Conservation (phyloP, 2,888 invertebrate species). For the Acronicta alni region DNA sequence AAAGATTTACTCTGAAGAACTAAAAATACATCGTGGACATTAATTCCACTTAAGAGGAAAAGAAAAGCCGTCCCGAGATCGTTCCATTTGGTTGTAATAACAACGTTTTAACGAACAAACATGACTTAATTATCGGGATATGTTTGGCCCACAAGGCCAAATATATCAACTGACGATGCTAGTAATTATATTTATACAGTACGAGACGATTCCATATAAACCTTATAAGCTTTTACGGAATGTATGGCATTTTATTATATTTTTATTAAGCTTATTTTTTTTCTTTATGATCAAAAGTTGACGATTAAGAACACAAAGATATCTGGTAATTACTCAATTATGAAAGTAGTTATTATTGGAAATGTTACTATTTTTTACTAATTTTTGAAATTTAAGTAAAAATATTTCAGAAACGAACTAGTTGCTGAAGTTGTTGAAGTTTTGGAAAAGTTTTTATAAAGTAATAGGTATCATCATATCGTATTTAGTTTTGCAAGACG, state of each 20-base stretch:
- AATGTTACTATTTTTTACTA: no score
- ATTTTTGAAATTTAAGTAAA: no score
- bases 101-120: conserved; percentile 50
- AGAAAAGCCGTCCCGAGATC: conserved; percentile 24
- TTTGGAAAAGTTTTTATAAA: no score
- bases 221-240: background rate
- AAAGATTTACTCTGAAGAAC: conserved; percentile 38
- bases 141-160: conserved; percentile 49
- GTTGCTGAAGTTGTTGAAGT: no score
- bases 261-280: background rate
- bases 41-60: conserved; percentile 42
- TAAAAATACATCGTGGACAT: conserved; percentile 39
- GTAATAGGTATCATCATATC: no score
- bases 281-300: background rate
- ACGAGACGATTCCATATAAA: background rate
- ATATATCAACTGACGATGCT: conserved; percentile 58
- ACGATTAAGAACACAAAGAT: no score
- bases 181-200: conserved; percentile 44
- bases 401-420: no score
- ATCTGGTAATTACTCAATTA: no score
- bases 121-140: conserved; percentile 60
- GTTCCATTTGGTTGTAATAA: conserved; percentile 29
- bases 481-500: background rate
- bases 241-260: no score
- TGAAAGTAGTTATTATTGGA: no score